Conservation (phyloP, 2,113 vertebrate genomes). For the Rhea pennata region DNA sequence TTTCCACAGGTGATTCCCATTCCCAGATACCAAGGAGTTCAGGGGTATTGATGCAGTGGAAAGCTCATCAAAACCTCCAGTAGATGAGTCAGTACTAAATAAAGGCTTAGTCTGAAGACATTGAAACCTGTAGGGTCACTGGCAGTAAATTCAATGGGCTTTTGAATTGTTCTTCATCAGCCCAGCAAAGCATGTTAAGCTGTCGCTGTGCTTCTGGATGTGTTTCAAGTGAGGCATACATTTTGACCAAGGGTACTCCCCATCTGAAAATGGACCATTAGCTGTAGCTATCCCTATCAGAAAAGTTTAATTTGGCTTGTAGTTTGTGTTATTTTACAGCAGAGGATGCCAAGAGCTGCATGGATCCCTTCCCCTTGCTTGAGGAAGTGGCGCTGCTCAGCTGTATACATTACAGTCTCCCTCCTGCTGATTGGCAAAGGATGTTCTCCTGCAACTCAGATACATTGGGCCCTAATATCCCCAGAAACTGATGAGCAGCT, state of each 20-base stretch:
- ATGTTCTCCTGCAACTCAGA: neutral
- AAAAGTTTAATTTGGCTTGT: neutral
- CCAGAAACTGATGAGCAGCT: neutral
- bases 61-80: neutral
- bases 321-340: neutral
- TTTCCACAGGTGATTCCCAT: neutral
- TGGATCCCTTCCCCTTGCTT: neutral
- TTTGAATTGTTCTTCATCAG: rapidly evolving
- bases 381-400: neutral
- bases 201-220: neutral
- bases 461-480: neutral
- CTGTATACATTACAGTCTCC: rapidly evolving
- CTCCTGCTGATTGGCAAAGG: neutral
- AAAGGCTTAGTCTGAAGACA: neutral
- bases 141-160: neutral
- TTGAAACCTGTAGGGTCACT: neutral
- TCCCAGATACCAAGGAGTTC: neutral
- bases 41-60: neutral
- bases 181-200: rapidly evolving
- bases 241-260: neutral
- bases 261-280: neutral
- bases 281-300: neutral
- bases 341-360: neutral
- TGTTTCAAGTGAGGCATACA: neutral
- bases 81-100: neutral